Conservation (phyloP, 2,797 vertebrate species). For the Bovichtus diacanthus region DNA sequence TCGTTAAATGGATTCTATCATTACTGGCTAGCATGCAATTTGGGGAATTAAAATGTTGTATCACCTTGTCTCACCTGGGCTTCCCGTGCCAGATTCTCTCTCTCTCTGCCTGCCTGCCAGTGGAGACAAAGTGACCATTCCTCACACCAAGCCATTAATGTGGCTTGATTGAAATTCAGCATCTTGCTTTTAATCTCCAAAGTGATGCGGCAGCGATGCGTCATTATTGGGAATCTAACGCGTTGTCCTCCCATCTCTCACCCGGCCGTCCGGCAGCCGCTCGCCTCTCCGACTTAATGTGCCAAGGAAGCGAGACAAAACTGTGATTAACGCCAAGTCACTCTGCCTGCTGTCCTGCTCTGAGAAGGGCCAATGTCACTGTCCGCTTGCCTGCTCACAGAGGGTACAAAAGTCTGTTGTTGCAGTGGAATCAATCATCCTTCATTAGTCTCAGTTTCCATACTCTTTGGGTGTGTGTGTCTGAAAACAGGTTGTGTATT, state of each 20-base stretch:
- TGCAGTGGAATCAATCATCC: conserved; percentile 65
- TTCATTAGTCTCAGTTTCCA: conserved; percentile 65
- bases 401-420: conserved; percentile 68
- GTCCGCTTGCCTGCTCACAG: conserved; percentile 68
- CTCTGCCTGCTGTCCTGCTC: conserved; percentile 76
- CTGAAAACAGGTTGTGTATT: conserved; percentile 73
- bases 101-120: conserved; percentile 64
- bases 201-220: conserved; percentile 85
- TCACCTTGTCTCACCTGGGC: conserved; percentile 79
- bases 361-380: conserved; percentile 75
- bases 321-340: conserved; percentile 83
- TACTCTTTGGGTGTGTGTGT: conserved; percentile 67
- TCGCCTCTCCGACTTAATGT: conserved; percentile 61
- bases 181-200: conserved; percentile 90
- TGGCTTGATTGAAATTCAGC: conserved; percentile 88
- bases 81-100: conserved; percentile 42
- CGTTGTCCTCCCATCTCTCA: conserved; percentile 76
- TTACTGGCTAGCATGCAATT: conserved; percentile 75
- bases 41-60: conserved; percentile 77
- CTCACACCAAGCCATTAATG: conserved; percentile 82
- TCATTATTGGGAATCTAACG: conserved; percentile 86
- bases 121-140: conserved; percentile 82
- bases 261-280: conserved; percentile 48
- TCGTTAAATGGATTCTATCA: conserved; percentile 73
- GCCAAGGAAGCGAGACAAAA: conserved; percentile 78